Conservation (phyloP, 2,113 vertebrate genomes). For the Vulpes ferrilata region DNA sequence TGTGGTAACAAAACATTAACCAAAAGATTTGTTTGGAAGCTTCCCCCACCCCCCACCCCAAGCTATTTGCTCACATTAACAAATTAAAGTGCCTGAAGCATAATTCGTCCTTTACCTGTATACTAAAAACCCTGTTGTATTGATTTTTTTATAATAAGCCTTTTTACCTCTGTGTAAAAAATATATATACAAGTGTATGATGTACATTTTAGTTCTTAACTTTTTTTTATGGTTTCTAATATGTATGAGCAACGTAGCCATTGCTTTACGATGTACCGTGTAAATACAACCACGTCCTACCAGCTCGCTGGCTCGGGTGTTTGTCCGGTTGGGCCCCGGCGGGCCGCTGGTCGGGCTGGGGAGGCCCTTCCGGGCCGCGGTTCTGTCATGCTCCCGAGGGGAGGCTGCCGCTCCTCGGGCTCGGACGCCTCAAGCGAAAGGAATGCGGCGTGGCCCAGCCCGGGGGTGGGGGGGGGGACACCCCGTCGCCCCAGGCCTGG, state of each 20-base stretch:
- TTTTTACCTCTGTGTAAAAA: constrained; percentile 98
- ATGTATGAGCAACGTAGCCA: constrained; percentile 96
- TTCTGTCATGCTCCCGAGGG: constrained; percentile 64
- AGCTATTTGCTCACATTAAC: constrained; percentile 93
- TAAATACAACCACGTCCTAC: constrained; percentile 95
- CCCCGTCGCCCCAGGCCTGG: constrained; percentile 30
- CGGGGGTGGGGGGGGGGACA: constrained; percentile 7
- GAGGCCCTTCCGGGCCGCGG: constrained; percentile 46
- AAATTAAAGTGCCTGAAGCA: constrained; percentile 97
- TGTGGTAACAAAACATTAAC: constrained; percentile 93
- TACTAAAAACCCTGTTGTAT: constrained; percentile 93
- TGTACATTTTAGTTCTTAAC: constrained; percentile 98
- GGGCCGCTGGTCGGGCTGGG: constrained; percentile 1
- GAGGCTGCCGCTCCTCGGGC: constrained; percentile 40
- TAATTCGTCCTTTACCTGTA: constrained; percentile 93
- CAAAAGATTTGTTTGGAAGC: constrained; percentile 87
- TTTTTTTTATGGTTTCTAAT: constrained; percentile 97
- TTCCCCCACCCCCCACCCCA: constrained; percentile 60
- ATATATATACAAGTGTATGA: constrained; percentile 98
- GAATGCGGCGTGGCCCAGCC: constrained; percentile 39
- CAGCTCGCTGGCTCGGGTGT: constrained; percentile 70
- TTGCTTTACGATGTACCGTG: constrained; percentile 95
- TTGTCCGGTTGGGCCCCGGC: not conserved
- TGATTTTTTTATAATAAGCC: constrained; percentile 94
- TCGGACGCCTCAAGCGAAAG: constrained; percentile 66